phyloP scores from a whole-genome alignment of 2,888 invertebrate genomes.

The Pachycephus smyrnensis region DNA sequence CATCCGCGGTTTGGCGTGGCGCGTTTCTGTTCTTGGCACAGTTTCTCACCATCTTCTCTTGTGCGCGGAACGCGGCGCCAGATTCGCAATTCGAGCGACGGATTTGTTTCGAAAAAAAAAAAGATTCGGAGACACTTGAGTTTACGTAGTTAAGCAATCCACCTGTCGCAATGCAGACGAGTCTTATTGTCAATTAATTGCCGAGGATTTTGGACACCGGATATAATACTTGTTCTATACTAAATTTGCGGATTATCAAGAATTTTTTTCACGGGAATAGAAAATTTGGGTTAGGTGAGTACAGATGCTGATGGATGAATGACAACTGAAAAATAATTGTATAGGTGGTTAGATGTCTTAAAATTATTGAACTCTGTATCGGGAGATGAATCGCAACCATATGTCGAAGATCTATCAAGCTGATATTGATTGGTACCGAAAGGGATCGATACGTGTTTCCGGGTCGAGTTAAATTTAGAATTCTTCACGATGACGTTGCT shows the following conservation, averaged over 20 bases:
- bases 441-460: background rate
- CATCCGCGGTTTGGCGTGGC: conserved; percentile 40
- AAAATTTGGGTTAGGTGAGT: background rate
- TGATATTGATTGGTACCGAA: background rate
- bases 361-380: no score
- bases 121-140: background rate
- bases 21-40: conserved; percentile 62
- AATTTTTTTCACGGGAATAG: background rate
- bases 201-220: background rate
- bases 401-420: background rate
- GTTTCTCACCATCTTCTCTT: conserved; percentile 64
- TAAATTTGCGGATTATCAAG: background rate
- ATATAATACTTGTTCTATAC: background rate
- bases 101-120: background rate
- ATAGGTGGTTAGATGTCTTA: background rate
- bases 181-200: no score
- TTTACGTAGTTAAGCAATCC: background rate
- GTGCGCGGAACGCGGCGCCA: conserved; percentile 47
- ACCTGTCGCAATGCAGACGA: no score
- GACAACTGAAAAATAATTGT: background rate
- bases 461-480: background rate
- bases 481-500: background rate
- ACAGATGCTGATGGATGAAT: background rate
- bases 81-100: background rate
- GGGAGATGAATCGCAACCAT: no score